These are phyloP conservation scores for Dynastes hyllus DNA, from an alignment of 2,888 invertebrate species.

Conservation along the genomic window DNA sequence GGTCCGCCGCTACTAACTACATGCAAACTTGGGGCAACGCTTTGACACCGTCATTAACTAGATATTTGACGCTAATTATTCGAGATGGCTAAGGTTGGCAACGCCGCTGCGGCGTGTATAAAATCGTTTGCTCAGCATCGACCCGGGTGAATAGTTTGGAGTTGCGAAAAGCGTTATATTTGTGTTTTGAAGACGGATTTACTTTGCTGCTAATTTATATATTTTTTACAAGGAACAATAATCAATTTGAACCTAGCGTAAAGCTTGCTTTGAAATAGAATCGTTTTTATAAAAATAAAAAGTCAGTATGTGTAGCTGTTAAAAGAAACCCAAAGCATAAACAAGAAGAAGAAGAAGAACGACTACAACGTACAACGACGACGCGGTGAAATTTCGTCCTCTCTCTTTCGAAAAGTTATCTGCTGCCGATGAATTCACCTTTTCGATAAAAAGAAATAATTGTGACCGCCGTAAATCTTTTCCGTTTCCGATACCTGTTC, in stretches of 20 bases:
- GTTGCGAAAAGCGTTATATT: not conserved
- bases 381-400: conserved; percentile 2
- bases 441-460: conserved; percentile 61
- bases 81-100: conserved; percentile 53
- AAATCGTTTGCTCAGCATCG: conserved; percentile 30
- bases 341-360: too few species aligned
- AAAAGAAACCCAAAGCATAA: too few species aligned
- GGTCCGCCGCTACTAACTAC: conserved; percentile 59
- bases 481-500: conserved; percentile 66
- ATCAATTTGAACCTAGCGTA: not conserved
- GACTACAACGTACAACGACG: too few species aligned
- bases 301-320: too few species aligned
- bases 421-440: conserved; percentile 45
- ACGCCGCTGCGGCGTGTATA: not conserved
- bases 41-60: conserved; percentile 66
- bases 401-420: conserved; percentile 26
- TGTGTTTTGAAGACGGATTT: not conserved
- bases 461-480: conserved; percentile 66
- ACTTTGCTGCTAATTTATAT: not conserved
- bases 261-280: not conserved
- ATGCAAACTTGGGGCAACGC: conserved; percentile 65
- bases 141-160: too few species aligned
- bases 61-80: conserved; percentile 68
- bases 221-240: not conserved
- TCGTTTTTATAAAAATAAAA: not conserved